These are phyloP conservation scores for Tineola bisselliella DNA, from an alignment of 2,888 invertebrate genomes.

Conservation along the genomic window DNA sequence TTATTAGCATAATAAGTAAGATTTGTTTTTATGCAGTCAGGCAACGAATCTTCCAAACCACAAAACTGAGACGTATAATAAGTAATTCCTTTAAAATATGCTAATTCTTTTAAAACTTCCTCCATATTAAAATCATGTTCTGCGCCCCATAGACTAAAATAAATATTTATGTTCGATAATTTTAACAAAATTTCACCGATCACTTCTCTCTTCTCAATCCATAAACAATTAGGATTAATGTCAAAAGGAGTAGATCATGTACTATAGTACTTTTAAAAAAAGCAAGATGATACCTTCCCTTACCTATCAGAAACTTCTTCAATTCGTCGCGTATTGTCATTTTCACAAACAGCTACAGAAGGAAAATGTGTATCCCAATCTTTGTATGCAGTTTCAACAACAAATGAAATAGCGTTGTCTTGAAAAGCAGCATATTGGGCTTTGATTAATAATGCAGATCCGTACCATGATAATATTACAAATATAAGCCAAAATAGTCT, in stretches of 20 bases:
- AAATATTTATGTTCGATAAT: no score
- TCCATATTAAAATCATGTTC: slow-evolving; percentile 79
- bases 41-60: slow-evolving; percentile 57
- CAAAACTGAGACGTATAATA: slow-evolving; percentile 77
- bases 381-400: slow-evolving; percentile 78
- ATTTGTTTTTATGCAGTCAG: slow-evolving; percentile 69
- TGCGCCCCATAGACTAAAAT: slow-evolving; percentile 69
- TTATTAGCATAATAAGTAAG: slow-evolving; percentile 68
- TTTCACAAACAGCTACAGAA: slow-evolving; percentile 76
- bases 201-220: no score
- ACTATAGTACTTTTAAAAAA: no score
- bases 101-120: slow-evolving; percentile 76
- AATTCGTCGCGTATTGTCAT: slow-evolving; percentile 72
- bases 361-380: slow-evolving; percentile 82
- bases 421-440: slow-evolving; percentile 72
- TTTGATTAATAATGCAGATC: slow-evolving; percentile 64
- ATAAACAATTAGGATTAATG: no score
- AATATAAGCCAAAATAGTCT: slow-evolving; percentile 73
- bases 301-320: slow-evolving; percentile 74
- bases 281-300: slow-evolving; percentile 18
- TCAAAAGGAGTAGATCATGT: no score
- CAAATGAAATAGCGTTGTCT: slow-evolving; percentile 80
- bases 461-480: slow-evolving; percentile 70
- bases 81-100: slow-evolving; percentile 75
- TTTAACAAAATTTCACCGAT: no score